Percentiles rank a stretch among this genome's conserved stretches.
These are phyloP conservation scores for Tringa solitaria DNA, from an alignment of 2,113 vertebrate species.

Conservation along the genomic window DNA sequence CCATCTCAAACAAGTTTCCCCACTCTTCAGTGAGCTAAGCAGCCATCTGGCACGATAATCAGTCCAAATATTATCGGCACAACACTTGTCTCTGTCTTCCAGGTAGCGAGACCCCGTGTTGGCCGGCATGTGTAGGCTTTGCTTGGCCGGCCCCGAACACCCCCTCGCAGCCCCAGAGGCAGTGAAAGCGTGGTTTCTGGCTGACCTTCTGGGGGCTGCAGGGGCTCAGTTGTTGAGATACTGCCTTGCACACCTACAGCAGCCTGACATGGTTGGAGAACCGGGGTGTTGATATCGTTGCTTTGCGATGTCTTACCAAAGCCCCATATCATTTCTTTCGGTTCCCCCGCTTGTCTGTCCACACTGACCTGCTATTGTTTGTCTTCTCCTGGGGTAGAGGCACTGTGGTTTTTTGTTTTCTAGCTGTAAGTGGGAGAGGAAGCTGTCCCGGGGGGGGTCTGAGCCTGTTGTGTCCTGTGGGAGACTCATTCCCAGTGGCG, in stretches of 20 bases:
- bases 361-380: neutral
- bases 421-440: neutral
- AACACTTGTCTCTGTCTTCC: neutral
- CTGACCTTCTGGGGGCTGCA: slow-evolving; percentile 35
- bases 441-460: neutral
- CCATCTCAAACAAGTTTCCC: neutral
- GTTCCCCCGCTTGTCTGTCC: neutral
- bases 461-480: neutral
- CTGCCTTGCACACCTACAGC: slow-evolving; percentile 1
- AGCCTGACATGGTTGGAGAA: neutral
- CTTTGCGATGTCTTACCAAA: neutral
- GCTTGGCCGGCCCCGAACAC: neutral
- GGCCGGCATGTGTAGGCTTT: neutral
- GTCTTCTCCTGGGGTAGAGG: neutral
- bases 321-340: neutral
- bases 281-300: neutral
- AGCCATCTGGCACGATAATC: neutral
- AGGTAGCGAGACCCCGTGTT: rapidly evolving
- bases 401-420: neutral
- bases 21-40: neutral
- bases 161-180: neutral
- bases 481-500: neutral
- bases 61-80: neutral
- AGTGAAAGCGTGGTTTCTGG: neutral
- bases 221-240: neutral